These are phyloP conservation scores for Cataglyphis rosenhaueri DNA, from an alignment of 2,888 invertebrate genomes.

Conservation along the genomic window DNA sequence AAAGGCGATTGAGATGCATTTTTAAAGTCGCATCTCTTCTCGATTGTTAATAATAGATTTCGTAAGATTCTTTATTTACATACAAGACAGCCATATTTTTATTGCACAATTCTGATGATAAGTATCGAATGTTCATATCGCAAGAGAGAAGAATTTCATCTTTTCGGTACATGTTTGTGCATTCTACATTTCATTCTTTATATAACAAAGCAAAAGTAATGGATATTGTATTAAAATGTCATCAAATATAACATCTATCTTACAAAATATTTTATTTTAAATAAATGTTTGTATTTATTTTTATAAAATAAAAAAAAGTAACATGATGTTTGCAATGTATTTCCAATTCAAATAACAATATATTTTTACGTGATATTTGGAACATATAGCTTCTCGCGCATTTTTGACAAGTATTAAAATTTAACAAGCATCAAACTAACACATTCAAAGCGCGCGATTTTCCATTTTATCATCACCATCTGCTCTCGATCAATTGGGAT, in stretches of 20 bases:
- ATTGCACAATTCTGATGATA: background rate
- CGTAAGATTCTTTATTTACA: slow-evolving; percentile 6
- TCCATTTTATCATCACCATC: slow-evolving; percentile 4
- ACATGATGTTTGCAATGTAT: background rate
- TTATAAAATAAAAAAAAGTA: slow-evolving; percentile 4
- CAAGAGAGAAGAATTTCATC: background rate
- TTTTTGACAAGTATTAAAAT: slow-evolving; percentile 26
- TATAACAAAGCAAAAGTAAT: slow-evolving; percentile 8
- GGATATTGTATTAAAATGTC: background rate
- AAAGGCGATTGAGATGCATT: slow-evolving; percentile 38
- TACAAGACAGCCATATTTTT: slow-evolving; percentile 15
- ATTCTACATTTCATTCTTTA: background rate
- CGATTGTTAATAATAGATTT: slow-evolving; percentile 47
- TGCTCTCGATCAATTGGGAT: background rate
- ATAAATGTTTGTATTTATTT: slow-evolving; percentile 29
- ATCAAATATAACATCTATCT: background rate
- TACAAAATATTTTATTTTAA: slow-evolving; percentile 2
- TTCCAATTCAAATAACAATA: background rate
- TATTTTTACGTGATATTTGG: slow-evolving; percentile 15
- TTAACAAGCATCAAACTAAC: background rate
- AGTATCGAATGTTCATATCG: background rate
- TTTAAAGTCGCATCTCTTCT: slow-evolving; percentile 47
- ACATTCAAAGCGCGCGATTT: background rate
- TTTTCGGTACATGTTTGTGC: slow-evolving; percentile 6
- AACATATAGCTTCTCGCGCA: background rate